A percentile compares a stretch with the other conserved stretches of the same genome.
phyloP scores from a whole-genome alignment of 1,140 invertebrate genomes.

The Drosophila hydei region DNA sequence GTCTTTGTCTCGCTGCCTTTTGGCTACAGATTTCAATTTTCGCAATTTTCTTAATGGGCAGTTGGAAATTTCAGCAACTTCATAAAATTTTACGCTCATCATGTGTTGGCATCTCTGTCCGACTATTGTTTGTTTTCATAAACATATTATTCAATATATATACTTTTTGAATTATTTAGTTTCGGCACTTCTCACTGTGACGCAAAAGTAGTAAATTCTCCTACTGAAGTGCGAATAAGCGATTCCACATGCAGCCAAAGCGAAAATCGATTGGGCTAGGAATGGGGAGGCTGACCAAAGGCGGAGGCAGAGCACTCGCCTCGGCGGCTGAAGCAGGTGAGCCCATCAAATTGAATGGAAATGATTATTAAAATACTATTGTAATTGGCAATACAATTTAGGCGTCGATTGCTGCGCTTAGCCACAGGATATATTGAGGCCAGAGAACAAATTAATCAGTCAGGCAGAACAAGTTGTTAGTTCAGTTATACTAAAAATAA shows the following conservation, averaged over 20 bases:
- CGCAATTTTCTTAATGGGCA: conserved; percentile 52
- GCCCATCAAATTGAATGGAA: background rate
- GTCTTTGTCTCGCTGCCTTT: conserved; percentile 5
- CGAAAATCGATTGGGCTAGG: background rate
- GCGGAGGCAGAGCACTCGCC: background rate
- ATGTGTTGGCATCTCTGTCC: conserved; percentile 53
- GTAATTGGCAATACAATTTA: background rate
- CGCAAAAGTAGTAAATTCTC: conserved; percentile 71
- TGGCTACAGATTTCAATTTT: conserved; percentile 46
- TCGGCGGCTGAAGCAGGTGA: too few species aligned
- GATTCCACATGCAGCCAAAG: conserved; percentile 52
- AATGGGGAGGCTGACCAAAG: background rate
- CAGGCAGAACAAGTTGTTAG: background rate
- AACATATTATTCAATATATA: conserved; percentile 64
- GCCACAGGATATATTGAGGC: conserved; percentile 14
- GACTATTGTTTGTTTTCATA: conserved; percentile 71
- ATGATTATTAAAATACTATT: conserved; percentile 41
- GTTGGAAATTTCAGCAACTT: conserved; percentile 58
- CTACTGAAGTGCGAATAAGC: conserved; percentile 61
- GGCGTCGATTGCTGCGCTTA: background rate
- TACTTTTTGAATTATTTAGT: conserved; percentile 68
- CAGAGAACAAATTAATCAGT: conserved; percentile 18
- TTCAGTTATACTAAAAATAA: background rate
- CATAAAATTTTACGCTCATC: conserved; percentile 72
- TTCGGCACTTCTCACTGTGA: conserved; percentile 62